Conservation (phyloP, 2,113 vertebrate genomes). For the Xiphophorus hellerii region DNA sequence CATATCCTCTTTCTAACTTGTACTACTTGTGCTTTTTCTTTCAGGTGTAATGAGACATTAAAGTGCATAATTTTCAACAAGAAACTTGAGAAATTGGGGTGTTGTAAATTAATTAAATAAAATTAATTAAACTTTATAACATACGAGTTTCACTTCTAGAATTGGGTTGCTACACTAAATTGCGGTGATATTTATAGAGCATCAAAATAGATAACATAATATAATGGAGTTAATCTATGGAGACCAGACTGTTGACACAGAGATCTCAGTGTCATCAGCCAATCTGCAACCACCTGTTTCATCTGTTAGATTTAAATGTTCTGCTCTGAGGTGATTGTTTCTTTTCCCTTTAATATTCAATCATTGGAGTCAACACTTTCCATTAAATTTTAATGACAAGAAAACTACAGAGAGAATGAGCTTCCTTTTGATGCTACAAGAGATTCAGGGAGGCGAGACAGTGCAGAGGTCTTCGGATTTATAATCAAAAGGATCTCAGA, state of each 20-base stretch:
- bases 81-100: too few species aligned
- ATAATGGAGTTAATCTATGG: too few species aligned
- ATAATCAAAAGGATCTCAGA: slow-evolving; percentile 43
- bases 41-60: too few species aligned
- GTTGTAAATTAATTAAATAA: too few species aligned
- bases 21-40: too few species aligned
- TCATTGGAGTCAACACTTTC: slow-evolving; percentile 4
- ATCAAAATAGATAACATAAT: too few species aligned
- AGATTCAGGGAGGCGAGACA: slow-evolving; percentile 24
- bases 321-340: background rate
- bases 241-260: background rate
- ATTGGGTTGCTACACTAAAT: too few species aligned
- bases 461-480: slow-evolving; percentile 15
- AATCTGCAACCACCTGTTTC: background rate
- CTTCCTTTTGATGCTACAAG: slow-evolving; percentile 50
- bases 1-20: too few species aligned
- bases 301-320: background rate
- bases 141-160: too few species aligned
- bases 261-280: background rate
- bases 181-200: too few species aligned
- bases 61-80: too few species aligned
- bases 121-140: too few species aligned
- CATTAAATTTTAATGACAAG: slow-evolving; percentile 48
- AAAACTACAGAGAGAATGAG: slow-evolving; percentile 35
- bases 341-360: slow-evolving; percentile 1